These are phyloP conservation scores for Lysandra coridon DNA, from an alignment of 2,888 invertebrate genomes.

Conservation along the genomic window DNA sequence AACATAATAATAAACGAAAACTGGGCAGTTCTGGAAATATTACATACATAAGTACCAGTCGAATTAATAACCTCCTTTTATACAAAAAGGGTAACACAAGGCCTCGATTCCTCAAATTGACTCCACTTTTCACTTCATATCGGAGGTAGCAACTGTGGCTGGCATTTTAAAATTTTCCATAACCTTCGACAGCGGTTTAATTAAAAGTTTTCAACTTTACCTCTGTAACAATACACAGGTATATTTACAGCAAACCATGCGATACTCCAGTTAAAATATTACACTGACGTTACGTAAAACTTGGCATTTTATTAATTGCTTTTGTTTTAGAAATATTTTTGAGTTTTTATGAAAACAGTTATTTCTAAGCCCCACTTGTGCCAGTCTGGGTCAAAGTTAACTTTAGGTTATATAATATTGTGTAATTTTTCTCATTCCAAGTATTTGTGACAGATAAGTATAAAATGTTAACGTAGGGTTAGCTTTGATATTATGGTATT, in stretches of 20 bases:
- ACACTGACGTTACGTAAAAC: neutral
- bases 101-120: neutral
- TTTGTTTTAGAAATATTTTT: neutral
- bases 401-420: no score
- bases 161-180: slow-evolving; percentile 27
- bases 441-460: no score
- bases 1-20: no score
- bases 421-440: no score
- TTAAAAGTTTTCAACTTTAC: slow-evolving; percentile 34
- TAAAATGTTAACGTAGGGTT: no score
- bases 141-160: slow-evolving; percentile 14
- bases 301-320: neutral
- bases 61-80: no score
- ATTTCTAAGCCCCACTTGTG: no score
- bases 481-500: no score
- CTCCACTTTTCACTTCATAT: slow-evolving; percentile 5
- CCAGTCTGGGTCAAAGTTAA: neutral
- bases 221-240: slow-evolving; percentile 19
- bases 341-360: neutral
- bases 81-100: neutral
- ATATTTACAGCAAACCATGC: slow-evolving; percentile 19
- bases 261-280: slow-evolving; percentile 14
- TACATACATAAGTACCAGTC: no score
- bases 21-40: no score
- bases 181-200: slow-evolving; percentile 32